Percentiles rank a stretch among this genome's conserved stretches.
Evolutionary conservation across 2,888 invertebrate species (phyloP).

Genomic region (Heliconius aoede): DNA sequence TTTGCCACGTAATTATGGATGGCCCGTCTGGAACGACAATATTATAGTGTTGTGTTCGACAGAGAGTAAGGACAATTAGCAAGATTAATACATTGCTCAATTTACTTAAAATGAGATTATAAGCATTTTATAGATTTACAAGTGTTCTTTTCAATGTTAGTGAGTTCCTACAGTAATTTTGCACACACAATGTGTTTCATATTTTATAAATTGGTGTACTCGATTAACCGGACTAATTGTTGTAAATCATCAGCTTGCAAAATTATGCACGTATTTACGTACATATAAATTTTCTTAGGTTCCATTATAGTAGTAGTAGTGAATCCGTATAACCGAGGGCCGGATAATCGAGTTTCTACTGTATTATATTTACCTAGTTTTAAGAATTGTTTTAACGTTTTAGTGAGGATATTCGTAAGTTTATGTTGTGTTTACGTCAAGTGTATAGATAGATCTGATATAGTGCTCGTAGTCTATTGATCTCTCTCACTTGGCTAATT

Average conservation of each 20-base stretch:
- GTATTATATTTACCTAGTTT: slow-evolving; percentile 23
- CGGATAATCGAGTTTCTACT: too few species aligned
- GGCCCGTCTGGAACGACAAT: background rate
- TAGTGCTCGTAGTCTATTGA: slow-evolving; percentile 11
- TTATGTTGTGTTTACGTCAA: slow-evolving; percentile 6
- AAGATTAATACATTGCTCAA: slow-evolving; percentile 47
- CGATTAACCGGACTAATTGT: too few species aligned
- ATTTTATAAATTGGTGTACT: background rate
- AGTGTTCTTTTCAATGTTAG: background rate
- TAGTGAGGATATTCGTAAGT: slow-evolving; percentile 2
- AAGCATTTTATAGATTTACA: slow-evolving; percentile 43
- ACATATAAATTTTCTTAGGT: too few species aligned
- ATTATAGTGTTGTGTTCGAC: background rate
- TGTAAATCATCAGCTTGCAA: too few species aligned
- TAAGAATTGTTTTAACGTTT: background rate
- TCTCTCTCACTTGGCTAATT: background rate
- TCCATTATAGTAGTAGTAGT: too few species aligned
- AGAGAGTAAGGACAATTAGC: slow-evolving; percentile 13
- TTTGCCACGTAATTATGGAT: background rate
- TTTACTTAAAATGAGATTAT: slow-evolving; percentile 48
- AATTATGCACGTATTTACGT: too few species aligned
- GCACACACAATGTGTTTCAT: background rate
- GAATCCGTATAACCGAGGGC: too few species aligned
- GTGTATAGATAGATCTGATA: slow-evolving; percentile 11
- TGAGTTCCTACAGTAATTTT: slow-evolving; percentile 19